A percentile compares a stretch with the other conserved stretches of the same genome.
Evolutionary conservation across 2,888 invertebrate genomes (phyloP).

Genomic region (Gryllus longicercus): DNA sequence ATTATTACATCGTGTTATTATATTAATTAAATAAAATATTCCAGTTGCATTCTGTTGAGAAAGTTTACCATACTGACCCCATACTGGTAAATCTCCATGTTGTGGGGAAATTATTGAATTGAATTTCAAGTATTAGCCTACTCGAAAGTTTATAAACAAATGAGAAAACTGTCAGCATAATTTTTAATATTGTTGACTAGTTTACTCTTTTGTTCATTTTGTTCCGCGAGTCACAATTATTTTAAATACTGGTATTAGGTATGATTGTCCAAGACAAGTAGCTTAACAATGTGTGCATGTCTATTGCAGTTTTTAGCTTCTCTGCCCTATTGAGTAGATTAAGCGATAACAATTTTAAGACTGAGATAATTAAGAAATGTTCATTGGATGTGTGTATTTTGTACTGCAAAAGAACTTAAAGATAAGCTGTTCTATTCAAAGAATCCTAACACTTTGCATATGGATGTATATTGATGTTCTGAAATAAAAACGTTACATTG

Average conservation of each 20-base stretch:
- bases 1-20: no score
- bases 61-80: no score
- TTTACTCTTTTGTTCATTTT: no score
- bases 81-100: no score
- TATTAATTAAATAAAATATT: no score
- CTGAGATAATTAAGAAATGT: slow-evolving; percentile 25
- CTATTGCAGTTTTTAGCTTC: not conserved
- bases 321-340: not conserved
- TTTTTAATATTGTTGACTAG: no score
- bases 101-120: no score
- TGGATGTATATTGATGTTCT: slow-evolving; percentile 17
- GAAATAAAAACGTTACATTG: not conserved
- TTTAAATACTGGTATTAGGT: not conserved
- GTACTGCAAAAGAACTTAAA: slow-evolving; percentile 28
- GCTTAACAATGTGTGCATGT: not conserved
- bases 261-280: not conserved
- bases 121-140: no score
- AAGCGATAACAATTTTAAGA: slow-evolving; percentile 25
- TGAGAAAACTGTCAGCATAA: no score
- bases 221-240: no score
- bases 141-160: no score
- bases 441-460: slow-evolving; percentile 4
- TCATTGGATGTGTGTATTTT: slow-evolving; percentile 31
- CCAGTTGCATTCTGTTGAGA: no score
- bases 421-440: slow-evolving; percentile 3